A percentile compares a stretch with the other conserved stretches of the same genome.
These are phyloP conservation scores for Vireo griseus DNA, from an alignment of 2,797 vertebrate species.

Conservation along the genomic window DNA sequence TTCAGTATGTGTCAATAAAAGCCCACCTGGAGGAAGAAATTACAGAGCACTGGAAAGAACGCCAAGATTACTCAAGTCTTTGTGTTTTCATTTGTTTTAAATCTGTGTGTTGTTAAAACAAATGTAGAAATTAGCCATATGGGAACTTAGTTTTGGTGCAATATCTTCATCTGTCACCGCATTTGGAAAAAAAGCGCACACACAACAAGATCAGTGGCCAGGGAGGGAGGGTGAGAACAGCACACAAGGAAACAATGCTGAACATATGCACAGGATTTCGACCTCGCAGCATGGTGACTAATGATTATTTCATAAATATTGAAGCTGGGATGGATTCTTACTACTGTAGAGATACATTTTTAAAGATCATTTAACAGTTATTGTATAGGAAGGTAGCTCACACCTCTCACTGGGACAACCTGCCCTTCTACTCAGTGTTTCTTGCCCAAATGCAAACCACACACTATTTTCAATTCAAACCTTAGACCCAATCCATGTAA, in stretches of 20 bases:
- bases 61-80: slow-evolving; percentile 56
- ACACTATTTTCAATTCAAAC: slow-evolving; percentile 75
- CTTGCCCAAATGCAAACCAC: slow-evolving; percentile 60
- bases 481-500: slow-evolving; percentile 74
- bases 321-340: slow-evolving; percentile 54
- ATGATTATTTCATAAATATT: slow-evolving; percentile 71
- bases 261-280: slow-evolving; percentile 72
- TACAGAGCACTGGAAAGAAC: slow-evolving; percentile 52
- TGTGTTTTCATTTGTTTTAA: slow-evolving; percentile 76
- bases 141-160: slow-evolving; percentile 73
- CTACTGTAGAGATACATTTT: slow-evolving; percentile 15
- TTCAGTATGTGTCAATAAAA: slow-evolving; percentile 57
- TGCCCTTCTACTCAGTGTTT: neutral
- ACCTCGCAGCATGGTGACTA: slow-evolving; percentile 74
- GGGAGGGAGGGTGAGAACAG: slow-evolving; percentile 47
- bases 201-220: slow-evolving; percentile 53
- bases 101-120: slow-evolving; percentile 76
- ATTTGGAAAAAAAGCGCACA: slow-evolving; percentile 47
- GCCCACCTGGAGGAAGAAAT: slow-evolving; percentile 60
- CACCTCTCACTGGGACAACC: slow-evolving; percentile 31
- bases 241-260: slow-evolving; percentile 63
- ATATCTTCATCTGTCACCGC: slow-evolving; percentile 77
- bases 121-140: slow-evolving; percentile 79
- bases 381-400: neutral
- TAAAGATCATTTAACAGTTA: slow-evolving; percentile 7